These are phyloP conservation scores for Drosophila villosipedis DNA, from an alignment of 2,888 invertebrate species.

Conservation along the genomic window DNA sequence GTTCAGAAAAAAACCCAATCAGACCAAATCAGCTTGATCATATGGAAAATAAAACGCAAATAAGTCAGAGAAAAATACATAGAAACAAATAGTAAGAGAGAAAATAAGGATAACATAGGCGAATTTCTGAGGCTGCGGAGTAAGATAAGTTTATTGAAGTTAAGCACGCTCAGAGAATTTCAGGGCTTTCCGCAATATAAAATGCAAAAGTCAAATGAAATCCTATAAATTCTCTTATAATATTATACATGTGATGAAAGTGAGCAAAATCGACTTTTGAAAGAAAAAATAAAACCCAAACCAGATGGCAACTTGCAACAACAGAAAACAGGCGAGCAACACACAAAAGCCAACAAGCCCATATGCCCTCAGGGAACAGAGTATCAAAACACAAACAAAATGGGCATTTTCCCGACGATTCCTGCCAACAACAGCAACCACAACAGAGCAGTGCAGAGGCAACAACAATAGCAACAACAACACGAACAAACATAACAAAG, in stretches of 20 bases:
- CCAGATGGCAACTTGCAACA: neutral
- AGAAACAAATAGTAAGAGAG: neutral
- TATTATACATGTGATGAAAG: neutral
- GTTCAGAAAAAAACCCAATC: neutral
- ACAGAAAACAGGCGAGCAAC: neutral
- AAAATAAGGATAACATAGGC: rapidly evolving
- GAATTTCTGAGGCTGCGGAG: neutral
- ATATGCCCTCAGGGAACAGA: constrained; percentile 15
- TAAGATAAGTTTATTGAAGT: neutral
- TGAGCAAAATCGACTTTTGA: neutral
- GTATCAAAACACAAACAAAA: constrained; percentile 44
- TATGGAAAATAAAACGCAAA: neutral
- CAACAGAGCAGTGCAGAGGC: constrained; percentile 12
- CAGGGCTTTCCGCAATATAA: neutral
- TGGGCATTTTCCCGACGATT: constrained; percentile 64
- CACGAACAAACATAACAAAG: constrained; percentile 28
- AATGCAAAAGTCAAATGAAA: neutral
- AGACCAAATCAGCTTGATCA: neutral
- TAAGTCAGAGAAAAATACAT: neutral
- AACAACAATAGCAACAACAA: constrained; percentile 22
- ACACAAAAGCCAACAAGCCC: neutral
- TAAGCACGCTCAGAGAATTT: neutral
- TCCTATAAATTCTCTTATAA: neutral
- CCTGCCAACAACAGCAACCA: constrained; percentile 27
- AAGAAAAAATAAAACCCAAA: neutral